phyloP scores from a whole-genome alignment of 2,113 vertebrate genomes.

The Laticauda colubrina region DNA sequence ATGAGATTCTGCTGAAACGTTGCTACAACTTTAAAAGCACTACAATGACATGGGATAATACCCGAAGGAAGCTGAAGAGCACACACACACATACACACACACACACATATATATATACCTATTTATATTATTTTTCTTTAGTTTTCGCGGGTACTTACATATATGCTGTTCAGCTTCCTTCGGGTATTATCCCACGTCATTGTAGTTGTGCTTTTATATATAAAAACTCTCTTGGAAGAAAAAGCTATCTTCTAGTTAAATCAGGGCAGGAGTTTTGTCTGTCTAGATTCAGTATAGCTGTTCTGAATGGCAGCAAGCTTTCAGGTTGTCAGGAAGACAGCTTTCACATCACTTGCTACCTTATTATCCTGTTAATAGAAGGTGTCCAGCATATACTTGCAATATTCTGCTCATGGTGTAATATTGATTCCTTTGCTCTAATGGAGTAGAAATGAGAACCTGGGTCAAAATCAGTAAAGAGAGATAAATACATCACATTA shows the following conservation, averaged over 20 bases:
- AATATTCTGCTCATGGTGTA: neutral
- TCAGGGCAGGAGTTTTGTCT: neutral
- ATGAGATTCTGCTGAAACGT: too few relatives aligned
- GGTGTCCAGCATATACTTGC: neutral
- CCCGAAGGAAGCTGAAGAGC: too few relatives aligned
- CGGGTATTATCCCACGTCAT: too few relatives aligned
- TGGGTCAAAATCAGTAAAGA: neutral
- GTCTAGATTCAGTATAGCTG: neutral
- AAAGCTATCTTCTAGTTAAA: neutral
- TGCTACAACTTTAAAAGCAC: too few relatives aligned
- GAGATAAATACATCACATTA: conserved; percentile 19
- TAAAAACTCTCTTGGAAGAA: neutral
- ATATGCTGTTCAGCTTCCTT: too few relatives aligned
- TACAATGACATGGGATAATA: too few relatives aligned
- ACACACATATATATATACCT: too few relatives aligned
- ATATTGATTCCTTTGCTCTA: neutral
- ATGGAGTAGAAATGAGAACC: neutral
- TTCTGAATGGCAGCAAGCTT: neutral
- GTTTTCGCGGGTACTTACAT: too few relatives aligned
- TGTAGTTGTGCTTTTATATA: too few relatives aligned
- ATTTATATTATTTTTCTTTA: too few relatives aligned
- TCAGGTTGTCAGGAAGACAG: neutral
- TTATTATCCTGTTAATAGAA: neutral
- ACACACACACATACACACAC: too few relatives aligned
- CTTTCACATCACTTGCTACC: neutral